These are phyloP conservation scores for Dicaeum eximium DNA, from an alignment of 2,113 vertebrate genomes.

Conservation along the genomic window DNA sequence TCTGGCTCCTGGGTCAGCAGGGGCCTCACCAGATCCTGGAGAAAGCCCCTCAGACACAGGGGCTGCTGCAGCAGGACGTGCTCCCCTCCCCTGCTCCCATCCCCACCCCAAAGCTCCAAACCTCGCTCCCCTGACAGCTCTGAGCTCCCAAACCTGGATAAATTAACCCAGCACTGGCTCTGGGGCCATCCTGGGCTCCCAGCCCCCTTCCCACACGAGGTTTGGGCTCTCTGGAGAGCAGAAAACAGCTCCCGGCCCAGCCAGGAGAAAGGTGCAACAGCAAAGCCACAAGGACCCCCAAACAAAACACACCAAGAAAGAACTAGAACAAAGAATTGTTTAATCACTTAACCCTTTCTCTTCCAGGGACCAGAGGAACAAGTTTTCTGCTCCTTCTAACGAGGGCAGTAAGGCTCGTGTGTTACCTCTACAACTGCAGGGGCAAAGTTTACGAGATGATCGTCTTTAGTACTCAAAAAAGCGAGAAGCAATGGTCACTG, in stretches of 20 bases:
- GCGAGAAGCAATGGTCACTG: conserved; percentile 24
- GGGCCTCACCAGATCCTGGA: not conserved
- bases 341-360: conserved; percentile 79
- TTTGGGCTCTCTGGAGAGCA: not conserved
- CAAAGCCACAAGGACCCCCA: not conserved
- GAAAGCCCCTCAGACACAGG: not conserved
- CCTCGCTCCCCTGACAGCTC: not conserved
- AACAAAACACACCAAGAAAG: conserved; percentile 55
- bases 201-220: no score
- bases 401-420: conserved; percentile 75
- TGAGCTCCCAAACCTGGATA: accelerated
- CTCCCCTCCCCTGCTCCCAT: not conserved
- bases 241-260: not conserved
- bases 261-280: not conserved
- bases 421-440: conserved; percentile 72
- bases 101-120: not conserved
- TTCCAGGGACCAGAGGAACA: conserved; percentile 76
- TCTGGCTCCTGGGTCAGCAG: not conserved
- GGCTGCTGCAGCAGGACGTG: not conserved
- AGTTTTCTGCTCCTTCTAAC: conserved; percentile 72
- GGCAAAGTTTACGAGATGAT: conserved; percentile 51
- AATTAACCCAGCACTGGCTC: not conserved
- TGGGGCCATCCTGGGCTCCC: no score
- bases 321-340: conserved; percentile 68
- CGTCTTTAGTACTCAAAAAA: conserved; percentile 27